Conservation (phyloP, 2,888 invertebrate genomes). For the Cactoblastis cactorum region DNA sequence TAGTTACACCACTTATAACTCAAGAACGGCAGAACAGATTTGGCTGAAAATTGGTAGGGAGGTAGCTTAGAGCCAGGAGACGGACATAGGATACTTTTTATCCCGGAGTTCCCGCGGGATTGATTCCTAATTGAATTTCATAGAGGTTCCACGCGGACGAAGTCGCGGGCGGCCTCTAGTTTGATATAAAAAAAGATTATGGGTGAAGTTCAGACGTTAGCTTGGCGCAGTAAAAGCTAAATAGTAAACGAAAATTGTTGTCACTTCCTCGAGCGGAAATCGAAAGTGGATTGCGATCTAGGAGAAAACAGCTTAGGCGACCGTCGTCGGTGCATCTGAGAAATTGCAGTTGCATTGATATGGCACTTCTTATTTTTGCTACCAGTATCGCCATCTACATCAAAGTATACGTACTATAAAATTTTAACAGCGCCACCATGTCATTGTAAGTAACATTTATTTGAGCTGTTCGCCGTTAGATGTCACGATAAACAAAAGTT, state of each 20-base stretch:
- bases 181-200: too few species aligned
- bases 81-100: too few species aligned
- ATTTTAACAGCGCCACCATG: constrained; percentile 42
- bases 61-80: too few species aligned
- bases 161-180: too few species aligned
- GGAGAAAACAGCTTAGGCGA: constrained; percentile 61
- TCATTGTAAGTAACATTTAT: constrained; percentile 17
- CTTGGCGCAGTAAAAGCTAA: constrained; percentile 60
- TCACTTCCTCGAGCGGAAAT: constrained; percentile 75
- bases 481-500: constrained; percentile 27
- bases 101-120: too few species aligned
- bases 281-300: constrained; percentile 64
- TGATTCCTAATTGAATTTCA: too few species aligned
- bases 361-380: background rate
- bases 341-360: constrained; percentile 17
- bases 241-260: constrained; percentile 67
- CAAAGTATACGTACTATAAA: constrained; percentile 16
- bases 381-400: constrained; percentile 45
- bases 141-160: too few species aligned
- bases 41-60: too few species aligned
- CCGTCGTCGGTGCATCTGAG: constrained; percentile 23
- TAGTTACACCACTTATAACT: too few species aligned
- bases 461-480: constrained; percentile 34
- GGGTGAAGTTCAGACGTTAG: too few species aligned
- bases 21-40: too few species aligned